Conservation (phyloP, 2,888 invertebrate genomes). For the Oxystoma pomonae region DNA sequence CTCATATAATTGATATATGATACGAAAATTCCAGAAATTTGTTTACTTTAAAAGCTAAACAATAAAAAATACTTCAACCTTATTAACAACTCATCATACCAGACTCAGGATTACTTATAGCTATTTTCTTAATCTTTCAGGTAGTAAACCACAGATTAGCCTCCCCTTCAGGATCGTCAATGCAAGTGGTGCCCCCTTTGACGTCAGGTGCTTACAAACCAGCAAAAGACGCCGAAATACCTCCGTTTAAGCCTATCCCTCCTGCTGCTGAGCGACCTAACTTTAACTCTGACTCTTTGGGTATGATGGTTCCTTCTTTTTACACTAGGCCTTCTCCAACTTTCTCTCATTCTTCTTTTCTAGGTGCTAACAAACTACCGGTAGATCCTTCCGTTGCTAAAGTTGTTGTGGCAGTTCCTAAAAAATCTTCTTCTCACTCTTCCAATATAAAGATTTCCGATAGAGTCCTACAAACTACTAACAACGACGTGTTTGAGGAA, state of each 20-base stretch:
- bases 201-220: slow-evolving; percentile 21
- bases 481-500: slow-evolving; percentile 31
- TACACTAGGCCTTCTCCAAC: slow-evolving; percentile 34
- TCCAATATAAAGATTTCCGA: slow-evolving; percentile 37
- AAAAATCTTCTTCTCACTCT: slow-evolving; percentile 28
- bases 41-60: no score
- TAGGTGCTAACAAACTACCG: slow-evolving; percentile 31
- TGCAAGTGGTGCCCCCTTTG: slow-evolving; percentile 23
- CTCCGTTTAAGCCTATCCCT: slow-evolving; percentile 76
- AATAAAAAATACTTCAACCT: no score
- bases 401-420: slow-evolving; percentile 38
- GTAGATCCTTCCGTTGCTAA: slow-evolving; percentile 27
- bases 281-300: slow-evolving; percentile 17
- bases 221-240: slow-evolving; percentile 48
- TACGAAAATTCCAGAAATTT: no score
- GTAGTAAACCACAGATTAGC: background rate
- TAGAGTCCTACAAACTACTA: slow-evolving; percentile 36
- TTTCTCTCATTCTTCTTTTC: slow-evolving; percentile 55
- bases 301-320: slow-evolving; percentile 5
- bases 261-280: slow-evolving; percentile 54
- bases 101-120: no score
- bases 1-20: no score
- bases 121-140: slow-evolving; percentile 8
- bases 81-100: no score
- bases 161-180: slow-evolving; percentile 15